These are phyloP conservation scores for Pachydiplax longipennis DNA, from an alignment of 2,888 invertebrate genomes.

Conservation along the genomic window DNA sequence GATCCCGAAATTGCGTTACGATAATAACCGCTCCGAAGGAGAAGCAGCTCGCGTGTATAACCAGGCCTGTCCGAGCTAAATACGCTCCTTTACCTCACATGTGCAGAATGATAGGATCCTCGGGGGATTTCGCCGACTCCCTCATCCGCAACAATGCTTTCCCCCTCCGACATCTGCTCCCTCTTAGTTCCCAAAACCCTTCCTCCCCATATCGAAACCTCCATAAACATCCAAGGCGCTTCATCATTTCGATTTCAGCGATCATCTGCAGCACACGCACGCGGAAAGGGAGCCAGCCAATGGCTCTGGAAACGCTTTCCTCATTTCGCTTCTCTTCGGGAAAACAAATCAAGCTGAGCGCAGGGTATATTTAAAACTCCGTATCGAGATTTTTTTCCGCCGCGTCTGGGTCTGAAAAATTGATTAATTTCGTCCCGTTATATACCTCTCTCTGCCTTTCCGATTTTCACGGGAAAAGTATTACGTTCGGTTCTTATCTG, in stretches of 20 bases:
- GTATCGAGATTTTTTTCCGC: neutral
- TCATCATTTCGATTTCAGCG: neutral
- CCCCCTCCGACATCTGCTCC: neutral
- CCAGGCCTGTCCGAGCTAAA: neutral
- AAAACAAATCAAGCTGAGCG: neutral
- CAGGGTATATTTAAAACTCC: neutral
- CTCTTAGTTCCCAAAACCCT: neutral
- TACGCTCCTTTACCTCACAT: neutral
- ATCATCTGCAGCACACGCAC: neutral
- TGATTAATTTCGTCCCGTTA: neutral
- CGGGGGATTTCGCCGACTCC: neutral
- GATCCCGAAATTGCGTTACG: no score
- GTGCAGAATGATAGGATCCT: neutral
- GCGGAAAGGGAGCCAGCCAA: neutral
- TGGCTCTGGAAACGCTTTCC: neutral
- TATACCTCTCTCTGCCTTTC: neutral
- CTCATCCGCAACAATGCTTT: neutral
- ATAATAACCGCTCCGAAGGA: neutral
- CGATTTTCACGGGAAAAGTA: no score
- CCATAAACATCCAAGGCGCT: neutral
- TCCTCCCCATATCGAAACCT: neutral
- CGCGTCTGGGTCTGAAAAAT: neutral
- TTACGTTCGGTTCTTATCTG: no score
- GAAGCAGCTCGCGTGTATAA: neutral
- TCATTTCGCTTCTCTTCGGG: neutral